Base-by-base conservation (phyloP, 2,797 vertebrate species). In the Pseudochirops cupreus region DNA sequence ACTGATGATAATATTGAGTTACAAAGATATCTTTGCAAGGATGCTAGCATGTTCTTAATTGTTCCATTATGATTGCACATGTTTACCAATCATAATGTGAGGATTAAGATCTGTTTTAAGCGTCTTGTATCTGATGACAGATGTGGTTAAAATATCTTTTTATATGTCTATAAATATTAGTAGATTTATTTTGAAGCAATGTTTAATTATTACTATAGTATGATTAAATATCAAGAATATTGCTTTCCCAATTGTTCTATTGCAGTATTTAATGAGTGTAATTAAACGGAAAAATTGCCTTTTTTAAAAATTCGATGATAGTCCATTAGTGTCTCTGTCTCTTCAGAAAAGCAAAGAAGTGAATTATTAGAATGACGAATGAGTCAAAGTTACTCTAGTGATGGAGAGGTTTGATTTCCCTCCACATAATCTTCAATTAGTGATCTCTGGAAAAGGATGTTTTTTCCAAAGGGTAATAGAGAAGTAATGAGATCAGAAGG, bases 391-490 rank as follows among this genome's bases (percentile, higher is more conserved):
- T 99, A 98, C 98, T 98, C 97, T 98, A 58, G 98, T 99, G 98
- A 99, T 99, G 98, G 99, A 99, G 98, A 99, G 98, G 98, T 99
- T 98, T 13, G 98, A 98, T 99, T 99, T 98, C 98, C 98, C 96
- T 98, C 98, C 98, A 99, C 99, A 98, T 99, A 99, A 99, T 99
- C 99, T 99, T 99, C 99, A 99, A 99, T 99, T 99, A 99, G 99
- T 99, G 99, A 99, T 99, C 99, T 99, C 98, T 99, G 98, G 99
- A 99, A 99, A 99, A 99, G 99, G 98, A 98, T 99, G 99, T 98
- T 99, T 99, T 87, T 99, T 99, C 99, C 99, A 98, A 99, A 98
- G 98, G 99, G 99, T 99, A 99, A 99, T 99, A 99, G 99, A 98
- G 98, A 99, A 99, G 98, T 98, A 99, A 99, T 99, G 99, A 99